Conservation (phyloP, 2,888 invertebrate species). For the Sclerodermus sp. region DNA sequence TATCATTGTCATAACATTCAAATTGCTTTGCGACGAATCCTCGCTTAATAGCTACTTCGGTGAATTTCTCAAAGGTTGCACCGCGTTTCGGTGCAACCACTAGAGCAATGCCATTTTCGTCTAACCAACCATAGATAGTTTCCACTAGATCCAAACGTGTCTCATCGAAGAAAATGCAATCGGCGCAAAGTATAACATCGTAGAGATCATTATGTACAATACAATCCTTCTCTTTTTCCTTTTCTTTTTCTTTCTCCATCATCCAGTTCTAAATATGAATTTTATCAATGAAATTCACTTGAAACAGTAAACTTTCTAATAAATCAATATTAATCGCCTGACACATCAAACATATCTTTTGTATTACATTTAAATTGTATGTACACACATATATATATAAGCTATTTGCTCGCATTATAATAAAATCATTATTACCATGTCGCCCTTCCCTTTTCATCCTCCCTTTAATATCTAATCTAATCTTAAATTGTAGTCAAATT, state of each 20-base stretch:
- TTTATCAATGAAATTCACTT: not conserved
- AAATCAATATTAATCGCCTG: constrained; percentile 7
- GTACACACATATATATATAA: no score
- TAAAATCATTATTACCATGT: no score
- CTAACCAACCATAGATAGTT: constrained; percentile 68
- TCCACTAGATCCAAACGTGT: constrained; percentile 68
- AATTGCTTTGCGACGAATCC: constrained; percentile 65
- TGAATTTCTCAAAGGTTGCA: constrained; percentile 71
- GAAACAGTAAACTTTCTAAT: not conserved
- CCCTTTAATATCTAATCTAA: no score
- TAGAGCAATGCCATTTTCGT: constrained; percentile 66
- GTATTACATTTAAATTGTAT: no score
- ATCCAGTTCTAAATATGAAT: constrained; percentile 18
- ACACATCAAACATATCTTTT: no score
- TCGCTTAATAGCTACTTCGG: constrained; percentile 63
- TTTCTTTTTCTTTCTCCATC: constrained; percentile 8
- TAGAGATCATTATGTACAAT: constrained; percentile 58
- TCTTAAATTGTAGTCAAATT: no score
- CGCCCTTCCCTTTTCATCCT: no score
- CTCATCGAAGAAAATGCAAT: constrained; percentile 79
- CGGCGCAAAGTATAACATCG: constrained; percentile 76
- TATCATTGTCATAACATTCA: constrained; percentile 66
- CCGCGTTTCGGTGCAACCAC: constrained; percentile 79
- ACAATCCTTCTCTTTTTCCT: constrained; percentile 1
- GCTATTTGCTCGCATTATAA: no score